Conservation (phyloP, 2,113 vertebrate species). For the Globicephala melas region DNA sequence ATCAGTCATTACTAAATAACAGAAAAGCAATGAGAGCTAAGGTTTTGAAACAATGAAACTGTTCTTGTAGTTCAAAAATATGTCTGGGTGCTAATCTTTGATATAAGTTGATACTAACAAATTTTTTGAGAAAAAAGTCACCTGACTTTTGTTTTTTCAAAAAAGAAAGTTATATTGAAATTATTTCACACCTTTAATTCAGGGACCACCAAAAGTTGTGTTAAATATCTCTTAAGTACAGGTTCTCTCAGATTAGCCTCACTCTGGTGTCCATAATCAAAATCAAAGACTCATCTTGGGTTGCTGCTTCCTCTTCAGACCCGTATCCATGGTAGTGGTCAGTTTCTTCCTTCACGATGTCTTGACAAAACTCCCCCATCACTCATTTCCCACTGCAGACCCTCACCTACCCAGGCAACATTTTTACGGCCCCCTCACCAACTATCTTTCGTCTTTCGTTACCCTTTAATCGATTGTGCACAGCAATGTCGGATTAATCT, state of each 20-base stretch:
- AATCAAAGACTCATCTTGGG: background rate
- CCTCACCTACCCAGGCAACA: background rate
- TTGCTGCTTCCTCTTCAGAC: background rate
- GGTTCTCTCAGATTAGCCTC: background rate
- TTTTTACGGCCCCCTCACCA: background rate
- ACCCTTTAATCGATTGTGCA: background rate
- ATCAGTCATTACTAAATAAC: background rate
- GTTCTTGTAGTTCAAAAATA: background rate
- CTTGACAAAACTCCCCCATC: background rate
- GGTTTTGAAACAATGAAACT: background rate
- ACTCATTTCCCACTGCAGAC: background rate
- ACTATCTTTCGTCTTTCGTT: background rate
- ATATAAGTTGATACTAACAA: background rate
- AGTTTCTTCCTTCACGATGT: background rate
- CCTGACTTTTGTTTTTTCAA: background rate
- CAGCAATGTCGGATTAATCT: background rate
- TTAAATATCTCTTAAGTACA: background rate
- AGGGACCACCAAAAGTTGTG: background rate
- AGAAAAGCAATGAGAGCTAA: background rate
- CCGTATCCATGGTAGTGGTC: fast-evolving
- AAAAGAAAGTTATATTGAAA: background rate
- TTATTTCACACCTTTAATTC: background rate
- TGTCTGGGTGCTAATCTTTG: background rate
- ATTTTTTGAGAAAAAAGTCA: background rate
- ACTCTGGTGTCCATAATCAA: background rate